Conservation (phyloP, 2,113 vertebrate species). For the Tursiops truncatus region DNA sequence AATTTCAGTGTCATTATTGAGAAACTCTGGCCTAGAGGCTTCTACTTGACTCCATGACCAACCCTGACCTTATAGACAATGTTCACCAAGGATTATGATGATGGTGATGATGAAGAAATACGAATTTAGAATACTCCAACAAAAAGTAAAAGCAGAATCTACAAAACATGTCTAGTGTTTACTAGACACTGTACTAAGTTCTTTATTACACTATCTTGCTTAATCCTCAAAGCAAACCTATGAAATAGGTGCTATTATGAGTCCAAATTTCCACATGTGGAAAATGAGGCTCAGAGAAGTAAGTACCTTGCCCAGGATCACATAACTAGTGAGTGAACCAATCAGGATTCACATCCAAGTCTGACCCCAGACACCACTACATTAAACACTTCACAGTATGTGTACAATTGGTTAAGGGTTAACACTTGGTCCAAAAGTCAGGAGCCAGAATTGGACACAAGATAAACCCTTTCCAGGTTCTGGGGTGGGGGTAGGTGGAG, state of each 20-base stretch:
- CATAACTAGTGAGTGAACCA: background rate
- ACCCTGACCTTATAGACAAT: background rate
- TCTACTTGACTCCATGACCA: background rate
- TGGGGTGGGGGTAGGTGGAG: too few relatives aligned
- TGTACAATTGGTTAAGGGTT: background rate
- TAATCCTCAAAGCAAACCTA: slow-evolving; percentile 1
- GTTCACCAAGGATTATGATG: background rate
- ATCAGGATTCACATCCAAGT: background rate
- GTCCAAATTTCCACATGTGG: background rate
- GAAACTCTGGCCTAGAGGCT: background rate
- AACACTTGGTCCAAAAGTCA: background rate
- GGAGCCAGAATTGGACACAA: background rate
- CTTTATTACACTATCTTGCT: background rate
- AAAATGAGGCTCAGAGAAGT: background rate
- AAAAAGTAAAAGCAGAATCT: background rate
- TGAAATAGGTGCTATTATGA: background rate
- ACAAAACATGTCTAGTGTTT: background rate
- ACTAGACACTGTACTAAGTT: background rate
- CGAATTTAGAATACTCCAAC: background rate
- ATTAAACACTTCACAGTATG: background rate
- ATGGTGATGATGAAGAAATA: background rate
- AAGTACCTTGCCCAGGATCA: background rate
- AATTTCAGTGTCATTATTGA: background rate
- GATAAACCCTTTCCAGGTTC: background rate
- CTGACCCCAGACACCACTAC: background rate